Evolutionary conservation across 2,797 vertebrate genomes (phyloP).

Genomic region (Sciaenops ocellatus): DNA sequence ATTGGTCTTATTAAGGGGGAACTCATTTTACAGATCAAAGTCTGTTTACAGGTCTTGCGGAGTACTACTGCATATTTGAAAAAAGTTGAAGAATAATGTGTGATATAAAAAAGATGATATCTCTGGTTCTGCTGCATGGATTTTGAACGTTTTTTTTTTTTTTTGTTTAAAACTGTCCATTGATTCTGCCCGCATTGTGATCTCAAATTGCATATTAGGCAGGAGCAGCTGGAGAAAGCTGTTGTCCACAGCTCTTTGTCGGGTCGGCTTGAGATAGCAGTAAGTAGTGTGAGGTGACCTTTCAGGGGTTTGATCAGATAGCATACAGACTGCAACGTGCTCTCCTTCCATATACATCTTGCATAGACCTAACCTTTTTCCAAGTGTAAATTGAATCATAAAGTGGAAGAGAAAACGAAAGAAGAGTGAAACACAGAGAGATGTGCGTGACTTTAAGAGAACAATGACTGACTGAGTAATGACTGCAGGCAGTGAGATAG

Average conservation of each 20-base stretch:
- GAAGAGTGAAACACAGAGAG: background rate
- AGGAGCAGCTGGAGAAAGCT: background rate
- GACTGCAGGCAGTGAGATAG: slow-evolving; percentile 4
- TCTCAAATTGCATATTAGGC: background rate
- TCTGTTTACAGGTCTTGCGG: background rate
- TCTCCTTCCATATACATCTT: background rate
- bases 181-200: background rate
- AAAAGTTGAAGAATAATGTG: no score
- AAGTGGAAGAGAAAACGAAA: background rate
- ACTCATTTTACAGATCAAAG: background rate
- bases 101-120: background rate
- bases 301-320: slow-evolving; percentile 1
- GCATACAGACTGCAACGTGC: background rate
- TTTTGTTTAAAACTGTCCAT: background rate
- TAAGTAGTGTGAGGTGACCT: background rate
- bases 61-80: background rate
- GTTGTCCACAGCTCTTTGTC: background rate
- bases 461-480: slow-evolving; percentile 23
- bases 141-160: no score
- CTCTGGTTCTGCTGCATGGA: background rate
- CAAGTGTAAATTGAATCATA: background rate
- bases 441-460: slow-evolving; percentile 14
- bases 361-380: background rate
- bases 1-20: background rate
- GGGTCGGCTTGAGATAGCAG: background rate